Base-by-base conservation (phyloP, 2,888 invertebrate genomes). In the Drosophila recens region DNA sequence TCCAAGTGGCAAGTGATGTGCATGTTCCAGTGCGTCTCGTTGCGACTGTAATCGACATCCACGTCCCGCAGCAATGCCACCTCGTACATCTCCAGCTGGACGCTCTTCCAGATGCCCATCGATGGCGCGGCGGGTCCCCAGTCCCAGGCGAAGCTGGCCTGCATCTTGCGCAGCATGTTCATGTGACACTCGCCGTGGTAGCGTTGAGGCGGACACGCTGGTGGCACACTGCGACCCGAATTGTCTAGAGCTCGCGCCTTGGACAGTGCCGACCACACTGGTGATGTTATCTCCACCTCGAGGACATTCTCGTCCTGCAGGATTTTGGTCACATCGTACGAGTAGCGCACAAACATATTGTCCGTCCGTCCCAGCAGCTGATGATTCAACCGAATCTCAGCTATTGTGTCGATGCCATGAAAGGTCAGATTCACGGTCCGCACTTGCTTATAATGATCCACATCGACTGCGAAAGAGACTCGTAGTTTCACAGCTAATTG, bases 71-170 rank as follows among this genome's bases (percentile, higher is more conserved):
- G 94, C 3, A 95, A 91, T 0, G 95, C 94, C 6, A 94, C 93
- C 85, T 96, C 94, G 89, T 94, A 95, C 43, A 94, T 94, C 91
- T 96, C 95, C 49, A 97, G 91, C 67, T 93, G 93, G 0, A 95
- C 95, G 23, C 94, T 92, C 93, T 95, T 96, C 92, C 98, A 99
- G 63, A 99, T 95, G 51, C 99, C 99, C 85, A 96, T 95, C 1
- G 98, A 97, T 0, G 99, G 98, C 78, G 98, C 97, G 0, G 98
- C 97, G 3, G 98, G 97, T 6, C 99, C 99, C 99, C 99, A 99
- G 92, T 99, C 99, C 99, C 99, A 99, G 36, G 96, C 94, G 91
- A 98, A 99, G 0, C 98, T 97, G 0, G 98, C 96, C 93, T 98
- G 98, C 97, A 97, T 97, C 93, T 98, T 98, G 52, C 98, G 94